phyloP scores from a whole-genome alignment of 2,797 vertebrate species.

The Acipenser ruthenus region DNA sequence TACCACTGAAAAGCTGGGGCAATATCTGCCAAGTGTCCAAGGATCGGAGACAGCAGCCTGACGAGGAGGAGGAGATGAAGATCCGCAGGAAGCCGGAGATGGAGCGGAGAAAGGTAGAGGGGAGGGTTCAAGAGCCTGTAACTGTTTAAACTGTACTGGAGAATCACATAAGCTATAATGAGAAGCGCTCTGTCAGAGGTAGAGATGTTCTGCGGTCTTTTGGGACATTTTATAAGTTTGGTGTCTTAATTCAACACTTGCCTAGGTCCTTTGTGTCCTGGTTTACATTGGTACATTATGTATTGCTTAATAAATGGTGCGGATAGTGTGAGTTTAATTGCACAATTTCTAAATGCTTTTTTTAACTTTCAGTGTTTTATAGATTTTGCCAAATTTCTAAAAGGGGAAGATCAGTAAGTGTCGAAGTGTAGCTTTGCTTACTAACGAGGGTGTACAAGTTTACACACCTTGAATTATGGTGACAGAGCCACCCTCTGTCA shows the following conservation, averaged over 20 bases:
- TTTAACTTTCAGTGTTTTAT: too few relatives aligned
- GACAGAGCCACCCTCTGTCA: too few relatives aligned
- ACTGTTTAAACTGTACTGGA: not conserved
- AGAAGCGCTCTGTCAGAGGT: too few relatives aligned
- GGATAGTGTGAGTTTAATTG: too few relatives aligned
- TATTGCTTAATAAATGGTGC: too few relatives aligned
- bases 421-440: too few relatives aligned
- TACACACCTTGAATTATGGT: too few relatives aligned
- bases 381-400: too few relatives aligned
- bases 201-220: not conserved
- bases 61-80: slow-evolving; percentile 33
- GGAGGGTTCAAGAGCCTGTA: slow-evolving; percentile 4
- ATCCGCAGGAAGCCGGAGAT: slow-evolving; percentile 30
- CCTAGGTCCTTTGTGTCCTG: not conserved
- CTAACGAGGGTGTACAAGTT: too few relatives aligned
- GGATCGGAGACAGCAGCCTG: slow-evolving; percentile 32
- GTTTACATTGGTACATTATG: too few relatives aligned
- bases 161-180: not conserved
- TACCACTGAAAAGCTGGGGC: slow-evolving; percentile 52
- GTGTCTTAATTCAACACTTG: not conserved
- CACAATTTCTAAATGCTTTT: too few relatives aligned
- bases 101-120: slow-evolving; percentile 48
- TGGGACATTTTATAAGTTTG: not conserved
- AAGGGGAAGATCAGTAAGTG: too few relatives aligned
- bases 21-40: slow-evolving; percentile 42